Conservation (phyloP, 2,113 vertebrate species). For the Campylorhamphus procurvoides region DNA sequence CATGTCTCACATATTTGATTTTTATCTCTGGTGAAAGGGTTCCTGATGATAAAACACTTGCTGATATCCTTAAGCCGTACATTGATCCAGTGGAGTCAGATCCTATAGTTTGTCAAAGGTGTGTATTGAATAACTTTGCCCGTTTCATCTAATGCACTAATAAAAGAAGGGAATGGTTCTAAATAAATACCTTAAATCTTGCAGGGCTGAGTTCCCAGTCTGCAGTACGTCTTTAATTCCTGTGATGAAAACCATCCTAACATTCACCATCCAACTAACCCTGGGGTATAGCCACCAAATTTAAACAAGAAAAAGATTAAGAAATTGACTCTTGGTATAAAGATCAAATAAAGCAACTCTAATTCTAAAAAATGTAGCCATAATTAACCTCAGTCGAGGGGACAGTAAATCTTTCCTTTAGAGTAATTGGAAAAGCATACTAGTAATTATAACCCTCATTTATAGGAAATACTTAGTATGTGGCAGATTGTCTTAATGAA, state of each 20-base stretch:
- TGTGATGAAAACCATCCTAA: not conserved
- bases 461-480: not conserved
- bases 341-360: not conserved
- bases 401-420: not conserved
- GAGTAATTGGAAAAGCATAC: not conserved
- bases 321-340: not conserved
- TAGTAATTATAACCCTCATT: not conserved
- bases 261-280: not conserved
- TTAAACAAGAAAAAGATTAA: not conserved
- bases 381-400: not conserved
- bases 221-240: not conserved
- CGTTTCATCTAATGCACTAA: not conserved
- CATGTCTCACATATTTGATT: constrained; percentile 8
- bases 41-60: constrained; percentile 79
- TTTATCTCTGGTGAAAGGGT: constrained; percentile 79
- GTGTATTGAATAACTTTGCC: constrained; percentile 33
- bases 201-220: not conserved
- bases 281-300: not conserved
- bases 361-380: not conserved
- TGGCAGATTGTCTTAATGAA: not conserved
- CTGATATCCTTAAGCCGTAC: constrained; percentile 84
- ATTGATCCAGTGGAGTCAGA: constrained; percentile 90
- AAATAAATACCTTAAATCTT: not conserved
- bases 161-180: not conserved
- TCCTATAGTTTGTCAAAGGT: constrained; percentile 89